These are phyloP conservation scores for Melanophora roralis DNA, from an alignment of 2,888 invertebrate genomes.

Conservation along the genomic window DNA sequence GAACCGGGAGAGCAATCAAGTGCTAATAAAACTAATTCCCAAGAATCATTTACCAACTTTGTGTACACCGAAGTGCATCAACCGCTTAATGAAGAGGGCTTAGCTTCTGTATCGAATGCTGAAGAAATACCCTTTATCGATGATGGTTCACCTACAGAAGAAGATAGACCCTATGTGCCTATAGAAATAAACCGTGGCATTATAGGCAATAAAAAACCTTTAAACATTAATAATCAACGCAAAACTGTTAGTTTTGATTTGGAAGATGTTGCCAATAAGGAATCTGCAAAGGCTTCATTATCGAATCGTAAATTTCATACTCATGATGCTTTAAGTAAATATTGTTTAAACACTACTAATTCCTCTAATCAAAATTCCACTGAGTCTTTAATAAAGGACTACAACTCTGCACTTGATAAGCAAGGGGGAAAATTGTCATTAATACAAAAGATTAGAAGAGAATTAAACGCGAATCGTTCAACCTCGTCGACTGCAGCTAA, in stretches of 20 bases:
- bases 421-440: conserved; percentile 68
- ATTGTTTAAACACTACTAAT: conserved; percentile 49
- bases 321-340: conserved; percentile 73
- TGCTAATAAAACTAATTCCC: conserved; percentile 68
- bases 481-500: conserved; percentile 64
- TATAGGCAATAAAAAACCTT: conserved; percentile 65
- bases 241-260: conserved; percentile 77
- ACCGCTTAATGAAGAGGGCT: conserved; percentile 75
- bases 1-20: conserved; percentile 64
- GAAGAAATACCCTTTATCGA: conserved; percentile 78
- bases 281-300: conserved; percentile 49
- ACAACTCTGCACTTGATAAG: conserved; percentile 46
- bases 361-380: conserved; percentile 65
- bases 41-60: conserved; percentile 72
- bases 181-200: conserved; percentile 61
- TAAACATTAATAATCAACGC: conserved; percentile 67
- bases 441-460: conserved; percentile 72
- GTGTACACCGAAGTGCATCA: conserved; percentile 74
- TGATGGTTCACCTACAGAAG: conserved; percentile 76
- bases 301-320: conserved; percentile 72
- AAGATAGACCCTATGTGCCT: conserved; percentile 66
- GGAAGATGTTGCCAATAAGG: conserved; percentile 65
- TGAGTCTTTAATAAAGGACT: conserved; percentile 67
- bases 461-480: conserved; percentile 71
- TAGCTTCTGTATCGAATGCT: conserved; percentile 74